Evolutionary conservation across 2,797 vertebrate genomes (phyloP).

Genomic region (Falco cherrug): DNA sequence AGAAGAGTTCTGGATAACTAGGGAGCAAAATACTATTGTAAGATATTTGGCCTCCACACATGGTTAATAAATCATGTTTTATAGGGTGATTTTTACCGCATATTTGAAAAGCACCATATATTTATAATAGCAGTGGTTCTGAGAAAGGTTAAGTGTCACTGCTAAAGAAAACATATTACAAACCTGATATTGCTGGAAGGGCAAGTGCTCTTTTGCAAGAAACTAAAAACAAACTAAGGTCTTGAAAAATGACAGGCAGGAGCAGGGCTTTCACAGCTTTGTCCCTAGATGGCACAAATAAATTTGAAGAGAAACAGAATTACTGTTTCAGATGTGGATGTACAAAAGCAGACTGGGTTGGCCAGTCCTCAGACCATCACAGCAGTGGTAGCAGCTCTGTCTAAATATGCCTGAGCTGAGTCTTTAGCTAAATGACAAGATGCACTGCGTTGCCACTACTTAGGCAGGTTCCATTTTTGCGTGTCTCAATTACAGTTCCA

Average conservation of each 20-base stretch:
- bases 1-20: neutral
- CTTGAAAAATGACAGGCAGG: neutral
- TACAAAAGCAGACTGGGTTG: neutral
- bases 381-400: neutral
- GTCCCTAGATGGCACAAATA: neutral
- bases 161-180: slow-evolving; percentile 14
- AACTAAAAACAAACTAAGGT: neutral
- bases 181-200: neutral
- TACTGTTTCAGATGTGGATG: neutral
- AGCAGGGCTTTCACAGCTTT: neutral
- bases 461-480: neutral
- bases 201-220: neutral
- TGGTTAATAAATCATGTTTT: slow-evolving; percentile 5
- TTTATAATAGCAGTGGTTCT: neutral
- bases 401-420: neutral
- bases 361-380: neutral
- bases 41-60: neutral
- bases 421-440: neutral
- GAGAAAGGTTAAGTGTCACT: slow-evolving; percentile 18
- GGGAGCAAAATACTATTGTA: neutral
- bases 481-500: neutral
- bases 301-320: neutral
- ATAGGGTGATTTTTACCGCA: slow-evolving; percentile 8
- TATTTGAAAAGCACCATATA: slow-evolving; percentile 5
- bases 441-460: neutral